Evolutionary conservation across 2,797 vertebrate genomes (phyloP).

Genomic region (Bradypodion pumilum): DNA sequence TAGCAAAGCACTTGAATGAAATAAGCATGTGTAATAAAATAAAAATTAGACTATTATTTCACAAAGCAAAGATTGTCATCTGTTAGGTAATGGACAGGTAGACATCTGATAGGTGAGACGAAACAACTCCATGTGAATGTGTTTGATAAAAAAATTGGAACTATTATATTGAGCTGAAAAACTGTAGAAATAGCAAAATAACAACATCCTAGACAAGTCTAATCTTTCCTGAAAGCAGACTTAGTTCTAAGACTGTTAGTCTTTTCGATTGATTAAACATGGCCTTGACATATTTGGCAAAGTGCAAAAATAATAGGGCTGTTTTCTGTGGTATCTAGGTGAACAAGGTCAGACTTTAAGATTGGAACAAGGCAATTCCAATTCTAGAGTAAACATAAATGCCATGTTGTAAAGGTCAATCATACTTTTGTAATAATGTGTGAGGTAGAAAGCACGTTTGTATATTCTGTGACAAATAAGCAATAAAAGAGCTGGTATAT

Average conservation of each 20-base stretch:
- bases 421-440: constrained; percentile 25
- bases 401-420: constrained; percentile 22
- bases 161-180: constrained; percentile 29
- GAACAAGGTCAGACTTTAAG: constrained; percentile 60
- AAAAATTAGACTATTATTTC: constrained; percentile 27
- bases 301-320: constrained; percentile 50
- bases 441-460: not conserved
- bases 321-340: constrained; percentile 60
- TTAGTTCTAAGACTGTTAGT: constrained; percentile 43
- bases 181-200: constrained; percentile 26
- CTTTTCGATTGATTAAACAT: constrained; percentile 43
- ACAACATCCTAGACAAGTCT: constrained; percentile 27
- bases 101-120: no score
- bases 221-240: constrained; percentile 39
- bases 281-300: constrained; percentile 50
- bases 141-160: constrained; percentile 3
- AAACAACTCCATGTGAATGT: no score
- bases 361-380: constrained; percentile 45
- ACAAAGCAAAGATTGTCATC: not conserved
- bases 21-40: constrained; percentile 18
- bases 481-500: not conserved
- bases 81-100: no score
- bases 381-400: constrained; percentile 48
- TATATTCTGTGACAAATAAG: not conserved
- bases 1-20: not conserved